Evolutionary conservation across 2,113 vertebrate species (phyloP).

Genomic region (Benitochromis conjunctus): DNA sequence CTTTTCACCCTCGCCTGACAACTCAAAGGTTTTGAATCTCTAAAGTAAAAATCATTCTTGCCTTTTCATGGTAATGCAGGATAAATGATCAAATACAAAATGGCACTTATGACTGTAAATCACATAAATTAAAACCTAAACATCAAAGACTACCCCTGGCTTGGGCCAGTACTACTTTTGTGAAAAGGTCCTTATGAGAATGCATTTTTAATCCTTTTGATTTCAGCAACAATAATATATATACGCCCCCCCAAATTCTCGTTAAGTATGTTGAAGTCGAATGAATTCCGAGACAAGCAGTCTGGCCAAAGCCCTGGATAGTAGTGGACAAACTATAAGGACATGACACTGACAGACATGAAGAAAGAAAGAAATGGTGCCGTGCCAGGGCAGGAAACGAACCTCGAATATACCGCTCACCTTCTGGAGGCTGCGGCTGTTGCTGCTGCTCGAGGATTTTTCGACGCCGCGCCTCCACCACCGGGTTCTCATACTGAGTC

Average conservation of each 20-base stretch:
- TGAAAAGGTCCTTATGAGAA: not conserved
- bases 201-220: not conserved
- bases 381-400: conserved; percentile 71
- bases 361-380: conserved; percentile 74
- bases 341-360: conserved; percentile 58
- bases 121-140: conserved; percentile 43
- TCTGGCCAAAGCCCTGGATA: conserved; percentile 40
- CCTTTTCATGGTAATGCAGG: not conserved
- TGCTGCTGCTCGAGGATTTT: conserved; percentile 79
- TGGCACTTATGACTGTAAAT: conserved; percentile 45
- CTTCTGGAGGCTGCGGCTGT: conserved; percentile 89
- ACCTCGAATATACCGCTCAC: conserved; percentile 83
- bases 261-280: not conserved
- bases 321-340: conserved; percentile 24
- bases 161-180: conserved; percentile 34
- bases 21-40: not conserved
- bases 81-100: conserved; percentile 52
- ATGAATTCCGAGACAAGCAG: not conserved
- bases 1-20: not conserved
- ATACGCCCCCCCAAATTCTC: not conserved
- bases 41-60: not conserved
- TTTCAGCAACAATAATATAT: not conserved
- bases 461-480: conserved; percentile 87
- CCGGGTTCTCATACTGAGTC: conserved; percentile 97
- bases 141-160: conserved; percentile 24